Base-by-base conservation (phyloP, 2,113 vertebrate species). In the Pachypanchax playfairii region DNA sequence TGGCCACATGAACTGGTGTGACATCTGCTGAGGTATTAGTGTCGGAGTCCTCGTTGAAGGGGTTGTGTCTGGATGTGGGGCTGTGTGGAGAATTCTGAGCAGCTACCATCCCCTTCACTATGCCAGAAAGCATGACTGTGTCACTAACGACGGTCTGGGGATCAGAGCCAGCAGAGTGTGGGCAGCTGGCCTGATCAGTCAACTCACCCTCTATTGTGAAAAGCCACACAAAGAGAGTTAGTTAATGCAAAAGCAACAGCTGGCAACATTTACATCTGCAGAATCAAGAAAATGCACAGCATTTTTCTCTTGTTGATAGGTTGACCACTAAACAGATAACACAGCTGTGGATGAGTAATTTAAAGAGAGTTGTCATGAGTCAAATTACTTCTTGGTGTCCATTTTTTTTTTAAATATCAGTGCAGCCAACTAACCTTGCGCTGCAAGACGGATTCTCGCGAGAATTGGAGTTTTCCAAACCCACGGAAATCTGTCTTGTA, bases 161-260 rank as follows among this genome's bases (percentile, higher is more conserved):
- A 73, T 98, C 95, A 0, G 94, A 96, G 54, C 92, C 85, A 0
- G 88, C 82, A 26, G 95, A 96, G 22, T 78, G 92, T 0, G 95
- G 93, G 39, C 95, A 94, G 43, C 96, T 99, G 65, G 94, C 90
- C 0, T 94, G 94, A 85, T 98, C 96, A 0, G 95, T 98, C 70
- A 97, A 88, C 46, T 99, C 97, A 63, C 97, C 96, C 1, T 99
- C 97, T 99, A 77, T 57, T 29, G 49, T 14, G 7, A 55, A 52
- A 60, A 51, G 5, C 17, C 43, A 84, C 13, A 83, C 4, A 24
- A 44, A 75, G 1, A 63, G 0, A 61, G n/a, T 2, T 4, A 63
- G 50, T 64, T 55, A 63, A 44, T 1, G 13, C 18, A 60, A 52
- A 52, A 33, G 8, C 21, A 29, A 5, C 24, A 35, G 24, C 31